phyloP scores from a whole-genome alignment of 2,113 vertebrate species.

The Tor tambroides region DNA sequence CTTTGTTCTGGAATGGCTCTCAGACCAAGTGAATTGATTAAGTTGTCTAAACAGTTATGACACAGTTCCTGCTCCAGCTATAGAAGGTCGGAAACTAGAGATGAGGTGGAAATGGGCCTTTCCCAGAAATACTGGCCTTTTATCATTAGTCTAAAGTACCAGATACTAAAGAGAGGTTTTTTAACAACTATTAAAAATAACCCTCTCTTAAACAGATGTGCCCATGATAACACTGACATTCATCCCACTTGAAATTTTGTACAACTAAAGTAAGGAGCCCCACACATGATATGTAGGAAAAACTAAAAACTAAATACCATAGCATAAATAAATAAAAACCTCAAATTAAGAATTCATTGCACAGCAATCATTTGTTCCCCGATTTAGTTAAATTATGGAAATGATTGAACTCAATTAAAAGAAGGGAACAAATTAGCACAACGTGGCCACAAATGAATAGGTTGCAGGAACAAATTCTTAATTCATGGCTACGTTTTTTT shows the following conservation, averaged over 20 bases:
- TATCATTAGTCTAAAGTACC: background rate
- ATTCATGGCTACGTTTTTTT: no score
- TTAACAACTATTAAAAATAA: background rate
- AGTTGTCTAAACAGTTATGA: constrained; percentile 29
- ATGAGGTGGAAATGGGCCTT: background rate
- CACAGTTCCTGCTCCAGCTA: constrained; percentile 26
- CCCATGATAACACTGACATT: background rate
- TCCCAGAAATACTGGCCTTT: background rate
- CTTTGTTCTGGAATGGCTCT: constrained; percentile 36
- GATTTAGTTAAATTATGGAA: background rate
- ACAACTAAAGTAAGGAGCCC: no score
- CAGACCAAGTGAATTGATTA: constrained; percentile 26
- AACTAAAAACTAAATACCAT: background rate
- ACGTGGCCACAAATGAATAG: background rate
- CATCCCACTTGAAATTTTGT: no score
- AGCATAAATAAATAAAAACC: background rate
- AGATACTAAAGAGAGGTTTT: background rate
- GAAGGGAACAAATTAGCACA: background rate
- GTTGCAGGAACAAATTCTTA: background rate
- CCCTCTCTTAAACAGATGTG: background rate
- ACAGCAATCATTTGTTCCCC: no score
- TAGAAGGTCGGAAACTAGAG: constrained; percentile 9
- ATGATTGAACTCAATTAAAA: background rate
- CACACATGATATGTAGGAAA: background rate
- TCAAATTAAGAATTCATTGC: background rate